phyloP scores from a whole-genome alignment of 2,113 vertebrate genomes.

The Paramormyrops kingsleyae region DNA sequence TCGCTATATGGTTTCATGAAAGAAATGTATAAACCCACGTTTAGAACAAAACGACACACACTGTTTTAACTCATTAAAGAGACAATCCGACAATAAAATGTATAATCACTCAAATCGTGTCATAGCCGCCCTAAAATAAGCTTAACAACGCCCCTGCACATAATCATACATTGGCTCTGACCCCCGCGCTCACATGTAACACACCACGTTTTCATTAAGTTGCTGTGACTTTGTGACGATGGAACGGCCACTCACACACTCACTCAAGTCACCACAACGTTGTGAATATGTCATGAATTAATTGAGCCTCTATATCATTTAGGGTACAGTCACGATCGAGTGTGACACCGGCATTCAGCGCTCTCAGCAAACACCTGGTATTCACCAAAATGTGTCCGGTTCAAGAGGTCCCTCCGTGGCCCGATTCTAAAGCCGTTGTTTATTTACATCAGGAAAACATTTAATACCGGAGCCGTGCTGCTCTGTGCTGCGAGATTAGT shows the following conservation, averaged over 20 bases:
- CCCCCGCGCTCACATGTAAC: not conserved
- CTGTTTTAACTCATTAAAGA: not conserved
- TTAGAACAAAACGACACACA: constrained; percentile 32
- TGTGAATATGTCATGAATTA: not conserved
- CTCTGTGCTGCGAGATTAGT: constrained; percentile 52
- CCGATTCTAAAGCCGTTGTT: constrained; percentile 46
- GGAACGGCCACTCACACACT: not conserved
- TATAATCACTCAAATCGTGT: not conserved
- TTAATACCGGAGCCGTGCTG: constrained; percentile 44
- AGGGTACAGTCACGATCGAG: not conserved
- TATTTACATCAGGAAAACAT: constrained; percentile 55
- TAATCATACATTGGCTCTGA: not conserved
- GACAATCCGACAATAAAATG: not conserved
- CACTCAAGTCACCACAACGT: not conserved
- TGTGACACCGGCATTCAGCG: not conserved
- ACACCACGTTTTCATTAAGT: not conserved
- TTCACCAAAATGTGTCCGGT: constrained; percentile 42
- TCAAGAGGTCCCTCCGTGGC: constrained; percentile 33
- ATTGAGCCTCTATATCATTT: not conserved
- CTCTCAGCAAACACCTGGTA: constrained; percentile 6
- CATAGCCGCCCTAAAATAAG: not conserved
- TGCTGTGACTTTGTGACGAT: not conserved
- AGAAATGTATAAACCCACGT: constrained; percentile 80
- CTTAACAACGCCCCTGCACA: not conserved
- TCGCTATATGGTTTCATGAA: constrained; percentile 80